Base-by-base conservation (phyloP, 2,888 invertebrate genomes). In the Oligia fasciuncula region DNA sequence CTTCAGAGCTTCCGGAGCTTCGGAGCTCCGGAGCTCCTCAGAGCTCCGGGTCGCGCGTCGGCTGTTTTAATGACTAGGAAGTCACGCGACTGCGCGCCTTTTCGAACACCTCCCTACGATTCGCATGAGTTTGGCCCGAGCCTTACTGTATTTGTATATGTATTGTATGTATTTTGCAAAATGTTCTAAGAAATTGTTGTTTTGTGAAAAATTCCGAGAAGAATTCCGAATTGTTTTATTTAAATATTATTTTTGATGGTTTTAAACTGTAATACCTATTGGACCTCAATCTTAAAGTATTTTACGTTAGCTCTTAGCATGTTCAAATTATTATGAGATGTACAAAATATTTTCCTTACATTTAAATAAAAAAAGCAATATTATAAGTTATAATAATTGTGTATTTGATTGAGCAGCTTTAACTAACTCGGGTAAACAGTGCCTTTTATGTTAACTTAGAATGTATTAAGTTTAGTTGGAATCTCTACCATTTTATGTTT, bases 401-500 rank as follows among this genome's bases (percentile, higher is more conserved):
- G 79, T 79, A 70, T 65, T 85, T 74, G 76, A 84, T 87, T 89
- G 65, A 77, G 84, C 84, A 88, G 88, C 89, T 88, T 88, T 88
- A 88, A 89, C 40, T 63, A 71, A 81, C 73, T 84, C 79, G 66
- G 81, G 85, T 87, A 85, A 62, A 69, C 68, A 70, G 84, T 88
- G 88, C 77, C 76, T 86, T 87, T 74, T 76, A 77, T 76, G 75
- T 86, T 80, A 65, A 73, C 19, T 76, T 80, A 80, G 67, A 72
- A 77, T 77, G 51, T 72, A 67, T 80, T 66, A 77, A 83, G 63
- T 76, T 83, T 70, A 80, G 70, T 70, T 71, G 79, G 71, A 80
- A 82, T 80, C 14, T 70, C 60, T 78, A 13, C 68, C n/a, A 77
- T 72, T 79, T 74, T 70, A 87, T 84, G 84, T 86, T 85, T 84